Evolutionary conservation across 2,797 vertebrate species (phyloP).

Genomic region (Cryptoblepharus egeriae): DNA sequence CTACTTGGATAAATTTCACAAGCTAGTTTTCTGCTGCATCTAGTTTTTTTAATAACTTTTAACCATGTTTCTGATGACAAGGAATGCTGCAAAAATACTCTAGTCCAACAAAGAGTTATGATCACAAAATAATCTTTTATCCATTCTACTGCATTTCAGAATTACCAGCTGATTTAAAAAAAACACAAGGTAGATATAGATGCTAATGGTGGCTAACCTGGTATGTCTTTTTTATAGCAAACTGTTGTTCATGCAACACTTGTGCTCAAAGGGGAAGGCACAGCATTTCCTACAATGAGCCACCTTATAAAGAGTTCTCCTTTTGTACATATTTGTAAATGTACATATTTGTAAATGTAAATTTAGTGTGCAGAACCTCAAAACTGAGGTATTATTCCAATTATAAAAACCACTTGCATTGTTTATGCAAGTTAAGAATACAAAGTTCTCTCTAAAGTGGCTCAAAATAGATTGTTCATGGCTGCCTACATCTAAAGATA

Average conservation of each 20-base stretch:
- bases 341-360: constrained; percentile 76
- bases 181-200: constrained; percentile 89
- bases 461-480: constrained; percentile 91
- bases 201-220: constrained; percentile 86
- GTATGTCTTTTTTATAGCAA: constrained; percentile 89
- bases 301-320: constrained; percentile 84
- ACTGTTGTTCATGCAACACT: constrained; percentile 92
- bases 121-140: constrained; percentile 96
- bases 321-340: constrained; percentile 79
- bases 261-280: constrained; percentile 89
- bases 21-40: constrained; percentile 87
- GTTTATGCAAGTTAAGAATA: constrained; percentile 85
- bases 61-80: constrained; percentile 98
- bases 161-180: constrained; percentile 83
- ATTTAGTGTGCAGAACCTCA: constrained; percentile 81
- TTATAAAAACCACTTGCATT: constrained; percentile 86
- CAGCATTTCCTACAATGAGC: constrained; percentile 88
- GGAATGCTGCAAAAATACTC: constrained; percentile 97
- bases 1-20: constrained; percentile 88
- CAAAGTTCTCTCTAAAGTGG: constrained; percentile 91
- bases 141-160: constrained; percentile 95
- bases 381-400: constrained; percentile 84
- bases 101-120: constrained; percentile 97
- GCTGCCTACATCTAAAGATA: constrained; percentile 90
- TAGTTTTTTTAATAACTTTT: constrained; percentile 89